phyloP scores from a whole-genome alignment of 2,113 vertebrate species.

The Amblyornis subalaris region DNA sequence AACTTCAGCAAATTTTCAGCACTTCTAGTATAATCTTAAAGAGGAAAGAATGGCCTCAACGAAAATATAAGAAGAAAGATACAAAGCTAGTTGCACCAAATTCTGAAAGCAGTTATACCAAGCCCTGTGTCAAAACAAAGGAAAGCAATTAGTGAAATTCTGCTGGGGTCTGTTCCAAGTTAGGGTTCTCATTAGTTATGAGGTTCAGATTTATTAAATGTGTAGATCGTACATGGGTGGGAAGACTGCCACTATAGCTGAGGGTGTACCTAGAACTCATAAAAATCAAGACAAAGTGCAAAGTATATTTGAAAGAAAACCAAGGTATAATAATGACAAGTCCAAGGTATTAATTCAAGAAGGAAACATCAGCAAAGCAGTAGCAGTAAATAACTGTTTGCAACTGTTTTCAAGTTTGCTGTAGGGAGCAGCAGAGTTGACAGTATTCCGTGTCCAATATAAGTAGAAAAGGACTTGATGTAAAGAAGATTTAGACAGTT shows the following conservation, averaged over 20 bases:
- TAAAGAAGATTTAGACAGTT: background rate
- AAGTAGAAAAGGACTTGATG: background rate
- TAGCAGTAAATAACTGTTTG: background rate
- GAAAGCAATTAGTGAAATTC: background rate
- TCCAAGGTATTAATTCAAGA: background rate
- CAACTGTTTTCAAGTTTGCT: background rate
- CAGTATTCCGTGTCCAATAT: background rate
- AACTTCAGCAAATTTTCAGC: background rate
- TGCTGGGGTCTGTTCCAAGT: fast-evolving
- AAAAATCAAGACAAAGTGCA: background rate
- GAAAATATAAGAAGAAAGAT: background rate
- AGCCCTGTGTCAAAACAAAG: background rate
- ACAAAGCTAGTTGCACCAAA: background rate
- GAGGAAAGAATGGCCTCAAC: background rate
- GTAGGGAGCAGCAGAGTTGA: background rate
- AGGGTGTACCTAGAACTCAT: background rate
- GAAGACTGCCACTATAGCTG: background rate
- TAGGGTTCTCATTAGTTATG: background rate
- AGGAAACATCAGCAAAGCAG: background rate
- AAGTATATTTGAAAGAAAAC: background rate
- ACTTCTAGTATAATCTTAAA: background rate
- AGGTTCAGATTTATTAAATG: background rate
- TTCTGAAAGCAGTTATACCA: background rate
- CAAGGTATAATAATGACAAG: background rate
- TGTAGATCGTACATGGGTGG: fast-evolving